These are phyloP conservation scores for Flexamia atlantica DNA, from an alignment of 2,888 invertebrate genomes.

Conservation along the genomic window DNA sequence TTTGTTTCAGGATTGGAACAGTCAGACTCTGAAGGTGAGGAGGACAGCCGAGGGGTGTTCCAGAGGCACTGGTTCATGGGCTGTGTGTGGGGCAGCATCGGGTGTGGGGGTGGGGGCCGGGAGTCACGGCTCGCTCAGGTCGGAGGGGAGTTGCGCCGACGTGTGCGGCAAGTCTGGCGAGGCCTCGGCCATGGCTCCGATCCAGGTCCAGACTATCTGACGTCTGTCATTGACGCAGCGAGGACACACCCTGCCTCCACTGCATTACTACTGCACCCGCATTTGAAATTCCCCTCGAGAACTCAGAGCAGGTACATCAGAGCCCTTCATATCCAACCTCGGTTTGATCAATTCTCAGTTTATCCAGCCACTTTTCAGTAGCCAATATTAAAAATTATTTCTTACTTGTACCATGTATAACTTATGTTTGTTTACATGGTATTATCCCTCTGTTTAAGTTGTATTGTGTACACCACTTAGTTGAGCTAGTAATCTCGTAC, in stretches of 20 bases:
- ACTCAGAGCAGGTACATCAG: slow-evolving; percentile 64
- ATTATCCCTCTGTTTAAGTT: too few species aligned
- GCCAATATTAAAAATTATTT: too few species aligned
- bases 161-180: slow-evolving; percentile 75
- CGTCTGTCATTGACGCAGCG: slow-evolving; percentile 73
- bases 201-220: slow-evolving; percentile 69
- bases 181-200: slow-evolving; percentile 67
- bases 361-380: too few species aligned
- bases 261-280: slow-evolving; percentile 69
- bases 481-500: too few species aligned
- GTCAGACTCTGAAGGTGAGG: slow-evolving; percentile 75
- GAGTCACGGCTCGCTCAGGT: slow-evolving; percentile 73
- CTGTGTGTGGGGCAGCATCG: slow-evolving; percentile 65
- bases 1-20: slow-evolving; percentile 74
- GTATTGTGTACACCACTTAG: too few species aligned
- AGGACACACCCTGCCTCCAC: slow-evolving; percentile 70
- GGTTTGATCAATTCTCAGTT: too few species aligned
- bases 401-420: too few species aligned
- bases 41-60: slow-evolving; percentile 71
- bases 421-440: too few species aligned
- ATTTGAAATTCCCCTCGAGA: slow-evolving; percentile 62
- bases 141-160: slow-evolving; percentile 75
- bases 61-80: slow-evolving; percentile 75
- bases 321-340: too few species aligned
- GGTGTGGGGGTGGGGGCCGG: slow-evolving; percentile 70